Conservation (phyloP, 2,888 invertebrate species). For the Pycnomerus fuliginosus region DNA sequence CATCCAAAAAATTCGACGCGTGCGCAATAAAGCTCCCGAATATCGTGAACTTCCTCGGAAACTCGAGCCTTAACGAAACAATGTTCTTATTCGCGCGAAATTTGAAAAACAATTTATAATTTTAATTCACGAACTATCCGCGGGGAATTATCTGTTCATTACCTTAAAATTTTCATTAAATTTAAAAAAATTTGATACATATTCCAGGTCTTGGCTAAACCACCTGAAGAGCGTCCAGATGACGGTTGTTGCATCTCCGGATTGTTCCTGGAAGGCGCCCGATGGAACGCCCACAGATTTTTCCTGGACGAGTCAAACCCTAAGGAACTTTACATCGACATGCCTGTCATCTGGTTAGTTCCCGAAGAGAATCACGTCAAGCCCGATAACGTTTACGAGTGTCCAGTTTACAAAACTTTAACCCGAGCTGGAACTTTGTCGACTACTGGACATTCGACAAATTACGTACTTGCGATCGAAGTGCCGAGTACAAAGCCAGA, state of each 20-base stretch:
- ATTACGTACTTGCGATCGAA: slow-evolving; percentile 64
- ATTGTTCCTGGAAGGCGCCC: slow-evolving; percentile 74
- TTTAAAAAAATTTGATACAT: neutral
- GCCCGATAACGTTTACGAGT: slow-evolving; percentile 56
- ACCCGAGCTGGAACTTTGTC: slow-evolving; percentile 64
- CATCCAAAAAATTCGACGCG: too few species aligned
- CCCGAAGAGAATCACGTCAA: slow-evolving; percentile 64
- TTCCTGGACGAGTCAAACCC: slow-evolving; percentile 62
- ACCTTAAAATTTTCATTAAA: too few species aligned
- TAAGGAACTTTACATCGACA: slow-evolving; percentile 71
- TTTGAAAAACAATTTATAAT: too few species aligned
- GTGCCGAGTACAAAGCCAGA: slow-evolving; percentile 58
- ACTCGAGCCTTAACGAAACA: too few species aligned
- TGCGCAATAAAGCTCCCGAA: too few species aligned
- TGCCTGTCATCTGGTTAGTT: slow-evolving; percentile 69
- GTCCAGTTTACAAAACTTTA: slow-evolving; percentile 67
- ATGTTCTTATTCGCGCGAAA: too few species aligned
- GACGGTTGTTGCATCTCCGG: slow-evolving; percentile 68
- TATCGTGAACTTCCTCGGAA: too few species aligned
- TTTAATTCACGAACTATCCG: too few species aligned
- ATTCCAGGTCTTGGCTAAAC: slow-evolving; percentile 52
- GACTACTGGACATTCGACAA: slow-evolving; percentile 70
- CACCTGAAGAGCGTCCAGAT: slow-evolving; percentile 55
- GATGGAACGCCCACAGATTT: slow-evolving; percentile 64
- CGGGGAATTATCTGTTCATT: too few species aligned